Evolutionary conservation across 37 sponge, comb jelly and placozoan genomes (phyloP), one percentile per base, ranked within the genome.

Genomic region (Crambe crambe): DNA sequence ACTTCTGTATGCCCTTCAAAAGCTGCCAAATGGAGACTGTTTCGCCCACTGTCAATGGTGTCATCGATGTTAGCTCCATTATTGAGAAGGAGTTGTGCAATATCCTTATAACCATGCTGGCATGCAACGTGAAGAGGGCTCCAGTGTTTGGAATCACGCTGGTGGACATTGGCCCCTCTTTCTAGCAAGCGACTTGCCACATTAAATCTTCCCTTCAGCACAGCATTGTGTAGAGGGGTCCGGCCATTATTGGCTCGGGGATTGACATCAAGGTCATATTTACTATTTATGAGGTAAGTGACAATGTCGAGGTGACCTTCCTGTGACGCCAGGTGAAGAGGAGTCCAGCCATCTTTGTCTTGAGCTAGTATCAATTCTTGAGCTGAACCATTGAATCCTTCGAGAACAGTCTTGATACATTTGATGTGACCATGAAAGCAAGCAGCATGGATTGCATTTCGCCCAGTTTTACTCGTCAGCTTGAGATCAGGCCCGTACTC

Each of bases 301-400:
- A 88, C 93, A 25, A 92, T 88, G 23, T 88, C 82, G 1, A 84
- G 66, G 63, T 92, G 93, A 0, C 88, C 88, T 80, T 92, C 93
- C 43, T 92, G 93, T 23, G 88, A 76, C 35, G 86, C 82, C n/a
- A 92, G 76, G 62, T 92, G 93, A 41, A 92, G 89, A 36, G 88
- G 93, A 6, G 93, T 92, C 93, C 93, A 92, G 22, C 85, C 84
- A 67, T 92, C 93, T 43, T 88, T 92, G 67, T 92, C 93, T 12
- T 39, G 12, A 3, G 66, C 30, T 3, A 37, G 27, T 12, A 87
- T 36, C 20, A 87, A 77, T 25, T 63, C 20, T 0, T 42, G 26
- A n/a, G 9, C 25, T n/a, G 30, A 42, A 17, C 40, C 20, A 6
- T 21, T 0, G 34, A 2, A 17, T 17, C 66, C 31, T 26, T 72